Evolutionary conservation across 2,113 vertebrate species (phyloP), one percentile per base, ranked within the genome.

Genomic region (Mixornis gularis): DNA sequence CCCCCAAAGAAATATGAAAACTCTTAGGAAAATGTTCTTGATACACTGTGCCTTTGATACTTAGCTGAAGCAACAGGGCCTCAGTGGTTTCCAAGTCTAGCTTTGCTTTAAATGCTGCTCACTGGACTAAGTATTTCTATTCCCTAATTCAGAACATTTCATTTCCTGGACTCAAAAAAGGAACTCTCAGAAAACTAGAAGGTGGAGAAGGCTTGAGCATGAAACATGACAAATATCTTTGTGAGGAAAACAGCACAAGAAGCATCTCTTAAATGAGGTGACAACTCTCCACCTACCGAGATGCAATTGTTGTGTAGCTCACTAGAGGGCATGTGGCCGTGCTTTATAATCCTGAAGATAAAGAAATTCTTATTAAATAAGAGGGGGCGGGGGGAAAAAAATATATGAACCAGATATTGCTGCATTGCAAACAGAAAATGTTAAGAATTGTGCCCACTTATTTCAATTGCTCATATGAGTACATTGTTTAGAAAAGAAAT

Each of bases 321-420:
- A 73, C 91, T 92, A 96, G 95, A 92, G 95, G 96, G 96, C 92
- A 73, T 59, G 36, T 87, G 84, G 55, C 46, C 0, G 2, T 87
- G 17, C 43, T 58, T 80, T 20, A 58, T 51, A 65, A 53, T n/a
- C 17, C 16, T 3, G 5, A 56, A 69, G 36, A 41, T 63, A 53
- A 56, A 65, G 52, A 73, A 70, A 59, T 51, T 59, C 38, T 59
- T 34, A 34, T 71, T 79, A 66, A 59, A 46, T 55, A 17, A 32
- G 12, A 12, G 2, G 7, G 15, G 8, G 6, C 2, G 3, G 7
- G 1, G 7, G 1, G 4, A 2, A 36, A 36, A 51, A 17, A 30
- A 22, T 2, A 3, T 30, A 53, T 34, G 25, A 38, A 15, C 26
- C 21, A 40, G 17, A 22, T 18, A 58, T 36, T 84, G 17, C 19